Evolutionary conservation across 1,140 invertebrate species (phyloP).

Genomic region (Drosophila funebris): DNA sequence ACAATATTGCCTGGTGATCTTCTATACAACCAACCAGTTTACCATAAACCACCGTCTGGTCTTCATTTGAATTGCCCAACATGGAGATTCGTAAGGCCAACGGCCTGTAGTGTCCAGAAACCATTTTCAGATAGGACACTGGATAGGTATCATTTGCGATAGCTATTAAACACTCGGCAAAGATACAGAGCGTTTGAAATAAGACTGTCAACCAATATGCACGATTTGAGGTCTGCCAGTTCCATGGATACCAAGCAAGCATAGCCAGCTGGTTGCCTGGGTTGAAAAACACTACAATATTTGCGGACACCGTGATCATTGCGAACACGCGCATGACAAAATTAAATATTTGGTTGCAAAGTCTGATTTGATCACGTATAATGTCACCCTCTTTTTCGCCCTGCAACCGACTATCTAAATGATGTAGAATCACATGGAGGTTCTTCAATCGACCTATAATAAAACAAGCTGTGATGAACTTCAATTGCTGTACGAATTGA

Average conservation of each 20-base stretch:
- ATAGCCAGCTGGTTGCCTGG: conserved; percentile 1
- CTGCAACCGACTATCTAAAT: conserved; percentile 42
- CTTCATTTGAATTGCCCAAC: conserved; percentile 1
- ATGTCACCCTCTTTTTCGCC: conserved; percentile 15
- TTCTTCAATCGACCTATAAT: conserved; percentile 26
- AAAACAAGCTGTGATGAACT: conserved; percentile 31
- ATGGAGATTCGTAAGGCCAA: conserved; percentile 43
- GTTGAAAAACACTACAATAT: too few relatives aligned
- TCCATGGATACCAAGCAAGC: conserved; percentile 63
- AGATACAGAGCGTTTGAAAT: conserved; percentile 1
- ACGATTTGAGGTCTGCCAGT: conserved; percentile 24
- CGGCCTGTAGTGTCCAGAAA: conserved; percentile 62
- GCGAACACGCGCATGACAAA: neutral
- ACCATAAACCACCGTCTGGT: neutral
- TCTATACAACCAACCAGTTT: conserved; percentile 48
- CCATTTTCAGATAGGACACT: conserved; percentile 54
- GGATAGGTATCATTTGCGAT: conserved; percentile 53
- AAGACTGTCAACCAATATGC: conserved; percentile 19
- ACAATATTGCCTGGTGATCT: conserved; percentile 59
- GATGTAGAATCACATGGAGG: conserved; percentile 19
- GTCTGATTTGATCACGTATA: neutral
- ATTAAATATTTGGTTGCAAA: neutral
- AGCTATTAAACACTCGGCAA: neutral
- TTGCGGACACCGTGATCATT: neutral
- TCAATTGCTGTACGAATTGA: conserved; percentile 40